Base-by-base conservation (phyloP, 2,888 invertebrate genomes). In the Leptinotarsa rubiginosa region DNA sequence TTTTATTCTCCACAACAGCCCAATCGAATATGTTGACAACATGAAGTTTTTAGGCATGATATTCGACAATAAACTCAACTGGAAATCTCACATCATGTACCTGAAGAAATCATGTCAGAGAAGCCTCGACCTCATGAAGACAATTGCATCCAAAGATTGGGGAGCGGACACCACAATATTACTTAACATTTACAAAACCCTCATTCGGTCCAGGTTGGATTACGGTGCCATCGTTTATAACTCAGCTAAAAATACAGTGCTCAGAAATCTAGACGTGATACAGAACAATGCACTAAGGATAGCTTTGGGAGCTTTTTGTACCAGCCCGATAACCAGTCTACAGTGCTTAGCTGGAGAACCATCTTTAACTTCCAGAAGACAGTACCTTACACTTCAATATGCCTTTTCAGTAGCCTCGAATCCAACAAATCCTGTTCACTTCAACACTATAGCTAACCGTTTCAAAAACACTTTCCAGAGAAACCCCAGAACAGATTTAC, bases 301-400 rank as follows among this genome's bases (percentile, higher is more conserved):
- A 22, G 22, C 22, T 25, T 22, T 22, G 22, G 22, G 22, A 22
- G 22, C 22, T 22, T 22, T 22, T 22, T 22, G 22, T 22, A 22
- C 22, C 22, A 22, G 22, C 22, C 22, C 22, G 22, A 22, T 22
- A 22, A 22, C 22, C 22, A 65, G 65, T 18, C 31, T 65, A 18
- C 65, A 65, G 15, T 31, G 65, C 41, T 31, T 41, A 65, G 65
- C 65, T 16, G 41, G 65, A 15, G 65, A 65, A 47, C 65, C 65
- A 65, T 31, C 65, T 13, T 65, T 65, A 65, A 31, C 65, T 18
- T 31, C 65, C 7, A 41, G 65, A 41, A 65, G 65, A 65, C 65
- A 65, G 41, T 41, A 41, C 41, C 18, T 65, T 15, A 65, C 65
- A 16, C 65, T 65, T 15, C n/a, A 31, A 65, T 65, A 65, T 41